Evolutionary conservation across 2,113 vertebrate genomes (phyloP), one percentile per base, ranked within the genome.

Genomic region (Cacatua alba): DNA sequence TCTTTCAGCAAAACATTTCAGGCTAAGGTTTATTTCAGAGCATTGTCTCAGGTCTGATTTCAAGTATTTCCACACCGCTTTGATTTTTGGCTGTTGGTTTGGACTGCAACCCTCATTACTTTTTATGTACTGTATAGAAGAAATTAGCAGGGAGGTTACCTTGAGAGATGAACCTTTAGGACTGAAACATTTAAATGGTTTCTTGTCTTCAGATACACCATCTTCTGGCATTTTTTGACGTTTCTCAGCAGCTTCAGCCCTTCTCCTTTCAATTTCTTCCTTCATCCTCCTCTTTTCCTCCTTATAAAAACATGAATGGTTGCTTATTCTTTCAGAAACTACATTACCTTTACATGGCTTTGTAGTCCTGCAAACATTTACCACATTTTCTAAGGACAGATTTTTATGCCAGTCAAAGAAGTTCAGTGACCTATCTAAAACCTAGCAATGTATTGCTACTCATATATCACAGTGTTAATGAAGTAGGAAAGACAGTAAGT

Each of bases 241-340:
- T 97, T 99, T 99, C 97, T 99, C 99, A 11, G 99, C 99, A 37
- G 99, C 99, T 97, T 99, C 99, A 3, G 99, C 99, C 95, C 99
- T 98, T 98, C 99, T 98, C 97, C 97, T 98, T 95, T 99, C 99
- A 6, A 99, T 99, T 95, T 99, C 99, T 96, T 99, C 99, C 92
- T 99, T 99, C 98, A 99, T 98, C 94, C 98, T 99, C 96, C 98
- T 99, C 98, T 99, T 99, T 87, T 99, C 99, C 91, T 99, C 99
- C 99, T 99, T 95, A 86, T 16, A 64, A 93, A 82, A 84, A 52
- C 33, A 90, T 1, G 1, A 79, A 48, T 14, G 17, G 44, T 48
- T 31, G 52, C 3, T 64, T 64, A 14, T 18, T 64, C 39, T 39
- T 75, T 44, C 88, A 90, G 79, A 76, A 80, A 51, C 57, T 37